Percentiles rank a stretch among this genome's conserved stretches.
Conservation (phyloP, 1,140 invertebrate species). For the Apis laboriosa region DNA sequence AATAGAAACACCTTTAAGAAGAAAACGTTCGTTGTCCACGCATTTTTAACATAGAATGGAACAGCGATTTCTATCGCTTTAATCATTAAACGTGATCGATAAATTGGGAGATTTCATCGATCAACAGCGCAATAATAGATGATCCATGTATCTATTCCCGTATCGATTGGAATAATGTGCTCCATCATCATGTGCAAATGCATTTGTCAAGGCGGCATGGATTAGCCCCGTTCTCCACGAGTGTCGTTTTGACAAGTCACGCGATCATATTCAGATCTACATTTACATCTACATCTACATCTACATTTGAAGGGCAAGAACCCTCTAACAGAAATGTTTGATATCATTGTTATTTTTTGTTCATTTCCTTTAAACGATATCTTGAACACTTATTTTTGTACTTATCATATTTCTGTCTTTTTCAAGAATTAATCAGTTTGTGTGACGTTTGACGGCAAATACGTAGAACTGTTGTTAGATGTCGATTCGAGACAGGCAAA, state of each 20-base stretch:
- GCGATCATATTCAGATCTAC: no score
- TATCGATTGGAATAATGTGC: constrained; percentile 27
- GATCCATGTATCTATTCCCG: neutral
- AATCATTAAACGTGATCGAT: neutral
- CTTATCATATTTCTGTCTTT: neutral
- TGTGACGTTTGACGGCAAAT: no score
- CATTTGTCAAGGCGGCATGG: constrained; percentile 14
- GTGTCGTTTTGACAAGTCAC: neutral
- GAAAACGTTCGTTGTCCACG: neutral
- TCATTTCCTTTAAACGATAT: no score
- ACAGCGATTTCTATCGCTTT: no score
- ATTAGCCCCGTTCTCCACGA: neutral
- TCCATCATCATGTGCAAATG: constrained; percentile 29
- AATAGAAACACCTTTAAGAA: neutral
- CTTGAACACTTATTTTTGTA: neutral
- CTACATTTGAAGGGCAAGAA: no score
- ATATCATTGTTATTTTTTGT: neutral
- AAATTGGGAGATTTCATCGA: neutral
- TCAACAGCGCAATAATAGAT: constrained; percentile 6
- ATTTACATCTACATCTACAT: no score
- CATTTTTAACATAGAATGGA: no score
- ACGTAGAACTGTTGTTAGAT: no score
- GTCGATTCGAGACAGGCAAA: no score
- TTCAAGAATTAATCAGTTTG: neutral
- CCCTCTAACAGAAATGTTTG: no score